Evolutionary conservation across 1,140 invertebrate species (phyloP).

Genomic region (Ooceraea biroi): DNA sequence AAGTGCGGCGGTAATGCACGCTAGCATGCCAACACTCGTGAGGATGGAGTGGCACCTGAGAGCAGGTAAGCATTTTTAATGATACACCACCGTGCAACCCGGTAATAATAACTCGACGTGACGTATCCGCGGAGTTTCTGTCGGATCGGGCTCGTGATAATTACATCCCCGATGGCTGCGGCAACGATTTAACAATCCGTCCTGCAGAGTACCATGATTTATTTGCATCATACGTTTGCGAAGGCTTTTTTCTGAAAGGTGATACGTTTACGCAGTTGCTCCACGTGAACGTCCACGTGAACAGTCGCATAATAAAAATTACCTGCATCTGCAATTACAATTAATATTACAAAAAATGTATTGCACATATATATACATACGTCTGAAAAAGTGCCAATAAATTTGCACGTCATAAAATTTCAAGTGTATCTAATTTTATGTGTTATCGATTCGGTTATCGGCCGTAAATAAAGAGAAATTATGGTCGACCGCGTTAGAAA

Average conservation of each 20-base stretch:
- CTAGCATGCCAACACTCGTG: constrained; percentile 49
- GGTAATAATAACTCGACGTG: constrained; percentile 65
- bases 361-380: too few species aligned
- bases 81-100: constrained; percentile 30
- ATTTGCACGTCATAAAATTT: not conserved
- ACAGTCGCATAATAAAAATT: not conserved
- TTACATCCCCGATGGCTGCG: constrained; percentile 27
- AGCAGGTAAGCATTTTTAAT: constrained; percentile 65
- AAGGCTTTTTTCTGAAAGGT: constrained; percentile 5
- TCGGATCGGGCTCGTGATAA: constrained; percentile 40
- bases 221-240: constrained; percentile 18
- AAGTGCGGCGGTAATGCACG: constrained; percentile 67
- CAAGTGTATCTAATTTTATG: not conserved
- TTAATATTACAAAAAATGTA: not conserved
- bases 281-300: not conserved
- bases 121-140: constrained; percentile 54
- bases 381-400: not conserved
- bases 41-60: not conserved
- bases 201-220: constrained; percentile 35
- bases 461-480: not conserved
- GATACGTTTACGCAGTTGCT: constrained; percentile 38
- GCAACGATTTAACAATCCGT: constrained; percentile 38
- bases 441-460: constrained; percentile 10
- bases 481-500: not conserved
- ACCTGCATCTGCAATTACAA: too few species aligned